These are phyloP conservation scores for Pangasius krempfi DNA, from an alignment of 2,797 vertebrate genomes.

Conservation along the genomic window DNA sequence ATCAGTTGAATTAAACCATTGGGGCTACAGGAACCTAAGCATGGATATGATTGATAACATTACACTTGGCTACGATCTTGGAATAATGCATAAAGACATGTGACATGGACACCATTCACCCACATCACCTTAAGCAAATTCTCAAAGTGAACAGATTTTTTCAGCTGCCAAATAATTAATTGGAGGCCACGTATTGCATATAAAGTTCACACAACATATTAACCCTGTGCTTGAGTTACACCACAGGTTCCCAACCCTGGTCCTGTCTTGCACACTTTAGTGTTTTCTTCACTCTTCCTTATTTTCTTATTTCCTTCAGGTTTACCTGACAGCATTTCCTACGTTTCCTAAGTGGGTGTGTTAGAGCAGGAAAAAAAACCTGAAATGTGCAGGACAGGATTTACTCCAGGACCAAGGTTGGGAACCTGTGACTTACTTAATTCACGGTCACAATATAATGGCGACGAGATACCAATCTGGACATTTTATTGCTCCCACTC, in stretches of 20 bases:
- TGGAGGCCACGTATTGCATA: background rate
- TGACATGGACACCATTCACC: background rate
- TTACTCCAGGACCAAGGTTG: background rate
- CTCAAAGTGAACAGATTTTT: background rate
- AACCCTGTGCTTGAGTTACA: background rate
- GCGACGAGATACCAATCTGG: background rate
- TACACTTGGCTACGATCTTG: background rate
- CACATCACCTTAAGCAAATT: background rate
- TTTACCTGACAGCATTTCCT: background rate
- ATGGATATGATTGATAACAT: background rate
- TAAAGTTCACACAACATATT: background rate
- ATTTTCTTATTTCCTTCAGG: background rate
- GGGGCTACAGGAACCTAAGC: background rate
- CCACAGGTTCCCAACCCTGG: background rate
- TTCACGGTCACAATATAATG: background rate
- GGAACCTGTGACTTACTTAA: background rate
- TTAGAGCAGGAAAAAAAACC: background rate
- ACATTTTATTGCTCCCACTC: background rate
- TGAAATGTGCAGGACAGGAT: background rate
- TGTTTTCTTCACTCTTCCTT: background rate
- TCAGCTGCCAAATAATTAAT: background rate
- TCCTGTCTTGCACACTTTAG: background rate
- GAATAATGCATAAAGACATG: background rate
- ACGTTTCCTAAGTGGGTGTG: background rate
- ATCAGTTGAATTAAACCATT: background rate